Percentiles rank a stretch among this genome's conserved stretches.
phyloP scores from a whole-genome alignment of 2,888 invertebrate species.

The Eupelmus urozonus region DNA sequence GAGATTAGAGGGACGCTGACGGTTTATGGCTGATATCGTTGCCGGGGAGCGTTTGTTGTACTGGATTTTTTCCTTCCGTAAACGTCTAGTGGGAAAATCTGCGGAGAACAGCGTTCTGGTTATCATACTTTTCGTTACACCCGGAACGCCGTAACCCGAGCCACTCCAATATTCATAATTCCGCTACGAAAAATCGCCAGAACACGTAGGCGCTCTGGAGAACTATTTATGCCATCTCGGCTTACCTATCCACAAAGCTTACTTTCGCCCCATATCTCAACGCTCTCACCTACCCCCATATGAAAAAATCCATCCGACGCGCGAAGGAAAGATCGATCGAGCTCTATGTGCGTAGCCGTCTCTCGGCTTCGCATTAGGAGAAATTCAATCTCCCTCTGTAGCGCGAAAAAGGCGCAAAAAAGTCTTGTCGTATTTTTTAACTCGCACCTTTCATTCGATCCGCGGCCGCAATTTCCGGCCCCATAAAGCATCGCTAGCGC shows the following conservation, averaged over 20 bases:
- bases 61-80: too few relatives aligned
- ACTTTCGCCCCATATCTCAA: slow-evolving; percentile 41
- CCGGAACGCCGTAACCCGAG: neutral
- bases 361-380: slow-evolving; percentile 14
- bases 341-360: neutral
- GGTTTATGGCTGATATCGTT: too few relatives aligned
- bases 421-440: slow-evolving; percentile 15
- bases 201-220: neutral
- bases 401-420: neutral
- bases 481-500: slow-evolving; percentile 39
- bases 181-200: neutral
- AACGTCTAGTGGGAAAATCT: too few relatives aligned
- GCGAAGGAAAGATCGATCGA: neutral
- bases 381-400: slow-evolving; percentile 32
- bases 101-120: neutral
- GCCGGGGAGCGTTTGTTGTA: too few relatives aligned
- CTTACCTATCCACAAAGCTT: slow-evolving; percentile 30
- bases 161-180: slow-evolving; percentile 27
- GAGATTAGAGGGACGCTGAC: too few relatives aligned
- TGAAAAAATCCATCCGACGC: neutral
- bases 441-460: slow-evolving; percentile 25
- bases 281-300: neutral
- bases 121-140: slow-evolving; percentile 24
- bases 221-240: slow-evolving; percentile 39
- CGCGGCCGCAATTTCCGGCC: slow-evolving; percentile 49